Evolutionary conservation across 2,888 invertebrate species (phyloP).

Genomic region (Heliconius aoede): DNA sequence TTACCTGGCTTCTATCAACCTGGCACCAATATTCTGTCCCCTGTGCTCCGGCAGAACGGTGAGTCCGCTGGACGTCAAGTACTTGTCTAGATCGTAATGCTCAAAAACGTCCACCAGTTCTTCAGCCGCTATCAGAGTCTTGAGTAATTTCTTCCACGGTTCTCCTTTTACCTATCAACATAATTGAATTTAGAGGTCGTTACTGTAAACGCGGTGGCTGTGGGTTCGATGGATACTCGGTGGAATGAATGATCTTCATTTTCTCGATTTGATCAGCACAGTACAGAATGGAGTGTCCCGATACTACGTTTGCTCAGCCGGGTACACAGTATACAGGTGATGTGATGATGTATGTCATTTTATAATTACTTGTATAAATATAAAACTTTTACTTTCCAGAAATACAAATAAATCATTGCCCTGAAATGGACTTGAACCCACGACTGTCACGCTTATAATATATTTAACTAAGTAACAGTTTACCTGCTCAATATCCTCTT

Average conservation of each 20-base stretch:
- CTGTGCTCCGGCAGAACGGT: constrained; percentile 67
- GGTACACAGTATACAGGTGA: no score
- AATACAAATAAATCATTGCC: no score
- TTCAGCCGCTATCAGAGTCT: constrained; percentile 60
- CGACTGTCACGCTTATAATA: neutral
- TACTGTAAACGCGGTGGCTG: no score
- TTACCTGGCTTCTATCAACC: constrained; percentile 68
- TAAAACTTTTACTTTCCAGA: no score
- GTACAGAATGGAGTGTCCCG: no score
- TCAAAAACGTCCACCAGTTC: constrained; percentile 64
- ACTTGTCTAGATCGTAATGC: constrained; percentile 64
- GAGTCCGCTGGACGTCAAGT: constrained; percentile 71
- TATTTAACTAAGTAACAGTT: neutral
- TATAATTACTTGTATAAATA: no score
- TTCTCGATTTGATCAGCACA: no score
- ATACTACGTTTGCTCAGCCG: no score
- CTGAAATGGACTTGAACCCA: no score
- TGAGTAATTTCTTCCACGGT: constrained; percentile 65
- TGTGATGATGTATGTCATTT: no score
- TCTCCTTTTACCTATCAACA: constrained; percentile 63
- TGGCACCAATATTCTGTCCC: constrained; percentile 76
- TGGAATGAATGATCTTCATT: no score
- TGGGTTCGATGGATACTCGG: no score
- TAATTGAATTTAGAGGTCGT: neutral
- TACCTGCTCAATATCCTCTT: constrained; percentile 63